Conservation (phyloP, 2,113 vertebrate species). For the Cyphomyrus plagiostoma region DNA sequence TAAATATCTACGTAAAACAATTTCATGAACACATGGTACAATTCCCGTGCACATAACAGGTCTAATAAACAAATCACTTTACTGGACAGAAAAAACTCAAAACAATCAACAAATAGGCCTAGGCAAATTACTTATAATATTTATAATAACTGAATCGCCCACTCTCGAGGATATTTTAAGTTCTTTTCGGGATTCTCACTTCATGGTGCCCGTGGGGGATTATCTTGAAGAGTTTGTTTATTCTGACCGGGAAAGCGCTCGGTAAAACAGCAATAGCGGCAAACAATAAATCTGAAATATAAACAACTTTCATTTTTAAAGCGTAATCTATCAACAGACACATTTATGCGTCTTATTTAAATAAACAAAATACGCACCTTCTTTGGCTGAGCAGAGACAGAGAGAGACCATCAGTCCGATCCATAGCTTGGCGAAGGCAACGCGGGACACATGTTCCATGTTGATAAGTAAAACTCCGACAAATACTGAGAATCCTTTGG, state of each 20-base stretch:
- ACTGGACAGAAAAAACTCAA: neutral
- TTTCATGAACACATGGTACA: neutral
- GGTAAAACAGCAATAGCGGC: neutral
- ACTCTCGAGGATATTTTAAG: neutral
- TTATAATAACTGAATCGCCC: neutral
- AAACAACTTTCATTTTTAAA: neutral
- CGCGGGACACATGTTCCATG: slow-evolving; percentile 55
- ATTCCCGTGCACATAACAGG: neutral
- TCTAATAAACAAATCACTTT: neutral
- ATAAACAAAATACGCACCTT: slow-evolving; percentile 50
- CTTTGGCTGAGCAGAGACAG: slow-evolving; percentile 49
- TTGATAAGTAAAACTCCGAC: slow-evolving; percentile 22
- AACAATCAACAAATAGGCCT: neutral
- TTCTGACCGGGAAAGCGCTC: neutral
- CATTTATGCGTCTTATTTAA: neutral
- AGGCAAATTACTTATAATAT: neutral
- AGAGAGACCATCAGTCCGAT: slow-evolving; percentile 42
- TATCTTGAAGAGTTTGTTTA: neutral
- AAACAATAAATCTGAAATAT: neutral
- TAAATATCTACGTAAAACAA: neutral
- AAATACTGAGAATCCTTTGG: slow-evolving; percentile 13
- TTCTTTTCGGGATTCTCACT: neutral
- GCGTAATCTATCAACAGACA: neutral
- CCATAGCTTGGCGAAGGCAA: slow-evolving; percentile 44
- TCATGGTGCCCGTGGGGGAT: neutral